phyloP scores from a whole-genome alignment of 2,113 vertebrate genomes.

The Lichenostomus cassidix region DNA sequence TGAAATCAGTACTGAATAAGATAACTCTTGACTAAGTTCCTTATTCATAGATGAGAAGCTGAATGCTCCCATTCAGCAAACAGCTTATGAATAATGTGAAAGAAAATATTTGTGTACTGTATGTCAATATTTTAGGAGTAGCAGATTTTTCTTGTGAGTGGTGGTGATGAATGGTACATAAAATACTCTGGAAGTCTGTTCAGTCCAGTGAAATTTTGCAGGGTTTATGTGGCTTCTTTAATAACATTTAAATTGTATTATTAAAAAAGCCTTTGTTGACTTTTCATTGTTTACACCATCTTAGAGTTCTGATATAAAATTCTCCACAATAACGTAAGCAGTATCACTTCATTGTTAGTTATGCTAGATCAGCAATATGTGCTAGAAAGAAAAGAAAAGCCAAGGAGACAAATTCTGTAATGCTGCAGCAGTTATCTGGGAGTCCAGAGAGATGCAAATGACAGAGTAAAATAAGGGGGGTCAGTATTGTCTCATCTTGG shows the following conservation, averaged over 20 bases:
- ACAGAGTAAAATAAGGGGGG: neutral
- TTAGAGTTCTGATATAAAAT: neutral
- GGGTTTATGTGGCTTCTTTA: neutral
- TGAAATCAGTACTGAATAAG: constrained; percentile 6
- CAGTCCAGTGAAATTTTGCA: neutral
- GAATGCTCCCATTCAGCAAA: constrained; percentile 44
- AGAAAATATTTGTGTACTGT: constrained; percentile 50
- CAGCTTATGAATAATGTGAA: constrained; percentile 45
- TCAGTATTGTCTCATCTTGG: neutral
- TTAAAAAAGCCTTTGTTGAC: neutral
- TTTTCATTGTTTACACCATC: neutral
- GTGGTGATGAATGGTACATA: neutral
- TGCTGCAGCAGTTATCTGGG: neutral
- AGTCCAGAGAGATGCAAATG: neutral
- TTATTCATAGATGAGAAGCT: neutral
- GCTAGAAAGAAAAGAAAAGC: neutral
- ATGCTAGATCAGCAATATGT: neutral
- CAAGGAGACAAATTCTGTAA: neutral
- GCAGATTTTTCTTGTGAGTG: neutral
- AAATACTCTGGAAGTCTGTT: neutral
- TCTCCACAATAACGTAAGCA: neutral
- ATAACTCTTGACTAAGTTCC: constrained; percentile 29
- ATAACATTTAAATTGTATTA: neutral
- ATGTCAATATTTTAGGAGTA: constrained; percentile 44
- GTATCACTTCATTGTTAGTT: neutral